Percentiles rank a stretch among this genome's conserved stretches.
phyloP scores from a whole-genome alignment of 2,888 invertebrate genomes.

The Brenthis daphne region DNA sequence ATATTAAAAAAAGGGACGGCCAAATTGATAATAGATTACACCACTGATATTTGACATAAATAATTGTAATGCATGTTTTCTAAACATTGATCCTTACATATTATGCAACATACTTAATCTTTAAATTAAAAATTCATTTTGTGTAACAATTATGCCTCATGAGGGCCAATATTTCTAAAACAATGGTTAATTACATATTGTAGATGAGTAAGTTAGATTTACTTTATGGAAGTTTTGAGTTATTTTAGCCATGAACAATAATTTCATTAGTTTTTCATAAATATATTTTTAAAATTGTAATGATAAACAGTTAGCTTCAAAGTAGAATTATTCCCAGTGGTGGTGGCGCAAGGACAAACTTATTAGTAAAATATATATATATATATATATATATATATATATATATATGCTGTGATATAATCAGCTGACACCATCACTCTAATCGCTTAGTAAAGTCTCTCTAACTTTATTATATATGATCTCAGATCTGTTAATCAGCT shows the following conservation, averaged over 20 bases:
- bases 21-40: constrained; percentile 8
- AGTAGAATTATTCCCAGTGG: constrained; percentile 37
- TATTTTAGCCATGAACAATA: not conserved
- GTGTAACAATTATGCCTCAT: too few relatives aligned
- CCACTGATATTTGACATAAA: not conserved
- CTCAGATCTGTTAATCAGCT: not conserved
- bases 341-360: constrained; percentile 50
- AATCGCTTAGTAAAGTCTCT: constrained; percentile 45
- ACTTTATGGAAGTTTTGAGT: not conserved
- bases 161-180: too few relatives aligned
- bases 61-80: too few relatives aligned
- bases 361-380: constrained; percentile 55
- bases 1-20: not conserved
- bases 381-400: not conserved
- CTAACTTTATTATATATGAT: constrained; percentile 36
- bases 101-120: too few relatives aligned
- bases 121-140: too few relatives aligned
- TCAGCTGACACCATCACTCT: constrained; percentile 46
- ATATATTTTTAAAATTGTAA: not conserved
- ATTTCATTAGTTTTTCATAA: not conserved
- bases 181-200: too few relatives aligned
- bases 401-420: constrained; percentile 42
- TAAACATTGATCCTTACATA: too few relatives aligned
- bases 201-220: not conserved
- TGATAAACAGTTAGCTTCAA: constrained; percentile 15